A percentile compares a stretch with the other conserved stretches of the same genome.
Conservation (phyloP, 2,888 invertebrate genomes). For the Diplolepis rosae region DNA sequence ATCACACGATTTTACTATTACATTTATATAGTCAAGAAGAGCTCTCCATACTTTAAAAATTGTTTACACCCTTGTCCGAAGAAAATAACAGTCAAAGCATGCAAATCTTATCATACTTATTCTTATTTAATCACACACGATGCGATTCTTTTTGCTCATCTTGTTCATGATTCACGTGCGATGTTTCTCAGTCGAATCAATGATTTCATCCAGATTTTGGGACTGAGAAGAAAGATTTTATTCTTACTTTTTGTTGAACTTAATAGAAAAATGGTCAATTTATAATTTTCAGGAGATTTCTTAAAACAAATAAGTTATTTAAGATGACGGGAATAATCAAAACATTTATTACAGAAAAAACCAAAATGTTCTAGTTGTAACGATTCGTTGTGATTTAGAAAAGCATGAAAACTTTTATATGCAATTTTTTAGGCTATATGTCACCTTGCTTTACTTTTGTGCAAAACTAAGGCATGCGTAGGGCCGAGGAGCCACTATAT, state of each 20-base stretch:
- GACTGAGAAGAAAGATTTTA: neutral
- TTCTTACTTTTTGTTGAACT: neutral
- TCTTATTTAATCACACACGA: neutral
- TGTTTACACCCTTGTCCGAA: neutral
- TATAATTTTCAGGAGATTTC: too few relatives aligned
- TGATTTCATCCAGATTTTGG: neutral
- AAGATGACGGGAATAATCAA: too few relatives aligned
- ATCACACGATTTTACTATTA: conserved; percentile 20
- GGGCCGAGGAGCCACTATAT: too few relatives aligned
- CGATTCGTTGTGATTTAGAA: too few relatives aligned
- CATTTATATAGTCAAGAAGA: neutral
- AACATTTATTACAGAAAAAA: too few relatives aligned
- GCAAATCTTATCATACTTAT: conserved; percentile 9
- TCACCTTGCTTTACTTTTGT: too few relatives aligned
- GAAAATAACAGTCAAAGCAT: conserved; percentile 19
- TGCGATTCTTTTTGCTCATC: neutral
- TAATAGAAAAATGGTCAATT: neutral
- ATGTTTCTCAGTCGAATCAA: neutral
- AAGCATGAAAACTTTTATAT: too few relatives aligned
- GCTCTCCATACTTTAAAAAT: neutral
- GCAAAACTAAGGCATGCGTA: too few relatives aligned
- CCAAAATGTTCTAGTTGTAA: too few relatives aligned
- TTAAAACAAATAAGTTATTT: too few relatives aligned
- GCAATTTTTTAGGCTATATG: too few relatives aligned
- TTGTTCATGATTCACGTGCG: neutral